Percentiles rank a stretch among this genome's conserved stretches.
These are phyloP conservation scores for Choristoneura fumiferana DNA, from an alignment of 1,140 invertebrate species.

Conservation along the genomic window DNA sequence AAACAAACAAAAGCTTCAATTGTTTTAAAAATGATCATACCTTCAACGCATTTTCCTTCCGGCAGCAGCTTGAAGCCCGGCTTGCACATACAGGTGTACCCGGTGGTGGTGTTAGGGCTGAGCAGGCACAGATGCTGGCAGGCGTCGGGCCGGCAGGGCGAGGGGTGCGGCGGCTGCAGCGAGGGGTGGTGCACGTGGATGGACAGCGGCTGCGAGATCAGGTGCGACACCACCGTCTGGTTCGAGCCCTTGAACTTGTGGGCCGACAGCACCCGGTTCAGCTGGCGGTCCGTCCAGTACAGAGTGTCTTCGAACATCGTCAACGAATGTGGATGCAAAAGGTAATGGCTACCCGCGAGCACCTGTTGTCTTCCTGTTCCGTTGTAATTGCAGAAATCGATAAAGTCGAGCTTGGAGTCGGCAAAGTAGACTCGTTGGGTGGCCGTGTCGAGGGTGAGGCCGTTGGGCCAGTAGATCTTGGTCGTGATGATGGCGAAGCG, in stretches of 20 bases:
- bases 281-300: conserved; percentile 97
- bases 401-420: conserved; percentile 98
- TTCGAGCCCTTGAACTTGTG: conserved; percentile 95
- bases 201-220: conserved; percentile 95
- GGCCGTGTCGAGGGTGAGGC: conserved; percentile 95
- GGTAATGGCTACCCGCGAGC: conserved; percentile 91
- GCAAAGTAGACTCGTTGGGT: conserved; percentile 97
- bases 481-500: conserved; percentile 93
- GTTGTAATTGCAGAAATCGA: conserved; percentile 99
- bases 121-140: conserved; percentile 97
- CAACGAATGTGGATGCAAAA: conserved; percentile 96
- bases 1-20: conserved; percentile 10
- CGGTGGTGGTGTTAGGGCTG: conserved; percentile 83
- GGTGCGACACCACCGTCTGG: conserved; percentile 95
- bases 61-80: conserved; percentile 87
- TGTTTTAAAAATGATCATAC: conserved; percentile 36
- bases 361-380: conserved; percentile 94
- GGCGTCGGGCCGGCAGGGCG: conserved; percentile 88
- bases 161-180: conserved; percentile 91
- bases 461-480: conserved; percentile 99
- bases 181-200: conserved; percentile 97
- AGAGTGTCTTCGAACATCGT: conserved; percentile 95
- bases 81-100: conserved; percentile 94
- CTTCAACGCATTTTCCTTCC: conserved; percentile 87
- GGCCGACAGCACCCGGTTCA: conserved; percentile 92